Evolutionary conservation across 2,797 vertebrate species (phyloP), one percentile per base, ranked within the genome.

Genomic region (Salarias fasciatus): DNA sequence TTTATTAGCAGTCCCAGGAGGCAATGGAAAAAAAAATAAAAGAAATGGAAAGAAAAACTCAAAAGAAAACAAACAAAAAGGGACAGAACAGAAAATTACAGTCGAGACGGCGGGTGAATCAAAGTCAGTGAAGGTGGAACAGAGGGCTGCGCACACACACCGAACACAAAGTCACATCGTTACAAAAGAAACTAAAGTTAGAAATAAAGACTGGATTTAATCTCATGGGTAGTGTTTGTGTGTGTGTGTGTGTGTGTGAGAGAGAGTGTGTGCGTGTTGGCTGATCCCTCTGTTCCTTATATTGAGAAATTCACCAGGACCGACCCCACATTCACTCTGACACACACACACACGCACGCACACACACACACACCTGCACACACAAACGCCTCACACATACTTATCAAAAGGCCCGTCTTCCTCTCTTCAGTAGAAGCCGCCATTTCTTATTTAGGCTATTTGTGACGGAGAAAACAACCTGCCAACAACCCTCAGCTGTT

Each of bases 1-100:
- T 91, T 91, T 92, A 90, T 90, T 92, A 88, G 86, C 87, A 90
- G 88, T 91, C 88, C 88, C 87, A 88, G 79, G 80, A 92, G 88
- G 86, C 83, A 86, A 87, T 84, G 82, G 71, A 79, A 80, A 84
- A 76, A 51, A 70, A 46, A 53, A 38, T n/a, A 59, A 42, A n/a
- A n/a, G n/a, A n/a, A n/a, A n/a, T n/a, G n/a, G 82, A 71, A 79
- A 80, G 84, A 76, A 51, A 70, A 46, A 53, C 38, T n/a, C 59
- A 42, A 8, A 62, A 35, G 48, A 50, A 51, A 62, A 67, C 53
- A 50, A 33, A 50, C 33, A 35, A 46, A 68, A 61, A 63, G 46
- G 53, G 80, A 82, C 50, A 71, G 56, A 86, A 84, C 82, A 49
- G 31, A 72, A 78, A 71, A 70, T 75, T 80, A 88, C 77, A 81